Base-by-base conservation (phyloP, 2,888 invertebrate genomes). In the Apodemia mormo region DNA sequence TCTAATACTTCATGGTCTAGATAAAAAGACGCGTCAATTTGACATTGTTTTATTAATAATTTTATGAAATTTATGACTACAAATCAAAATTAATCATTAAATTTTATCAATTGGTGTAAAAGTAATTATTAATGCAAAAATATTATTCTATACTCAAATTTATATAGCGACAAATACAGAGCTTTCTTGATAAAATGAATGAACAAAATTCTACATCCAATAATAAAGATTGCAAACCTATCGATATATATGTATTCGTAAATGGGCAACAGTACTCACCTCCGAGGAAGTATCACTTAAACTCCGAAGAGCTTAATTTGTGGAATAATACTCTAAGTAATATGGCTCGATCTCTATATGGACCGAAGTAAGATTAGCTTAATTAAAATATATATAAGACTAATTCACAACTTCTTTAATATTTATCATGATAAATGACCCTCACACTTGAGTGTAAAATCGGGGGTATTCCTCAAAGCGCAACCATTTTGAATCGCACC, bases 221-320 rank as follows among this genome's bases (percentile, higher is more conserved):
- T 14, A 70, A 71, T 2, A 68, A 72, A 14, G 69, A 79, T 33
- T 76, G 75, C 73, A 49, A 71, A 43, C 54, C 80, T 1, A 80
- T 91, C 33, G 88, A 92, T 70, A 90, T 92, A 73, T 92, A 77
- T 73, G 56, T 92, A 10, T 92, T 92, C 74, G 81, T 85, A 0
- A 92, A 92, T 68, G 92, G 92, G 0, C 89, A 92, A 70, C 76
- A 85, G 29, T 77, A 80, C 68, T 85, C 87, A 0, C 92, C 92
- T 0, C 92, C 92, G 0, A 85, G 91, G 69, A 92, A 92, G 71
- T 89, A 91, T 72, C 88, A 87, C 71, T 79, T 92, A 14, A 73
- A 73, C 7, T 72, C 74, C 2, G 81, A 84, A 1, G 85, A 90
- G 4, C 77, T 92, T 1, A 76, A 79, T 52, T 80, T 69, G 68